Evolutionary conservation across 2,797 vertebrate species (phyloP), one percentile per base, ranked within the genome.

Genomic region (Lycodopsis pacificus): DNA sequence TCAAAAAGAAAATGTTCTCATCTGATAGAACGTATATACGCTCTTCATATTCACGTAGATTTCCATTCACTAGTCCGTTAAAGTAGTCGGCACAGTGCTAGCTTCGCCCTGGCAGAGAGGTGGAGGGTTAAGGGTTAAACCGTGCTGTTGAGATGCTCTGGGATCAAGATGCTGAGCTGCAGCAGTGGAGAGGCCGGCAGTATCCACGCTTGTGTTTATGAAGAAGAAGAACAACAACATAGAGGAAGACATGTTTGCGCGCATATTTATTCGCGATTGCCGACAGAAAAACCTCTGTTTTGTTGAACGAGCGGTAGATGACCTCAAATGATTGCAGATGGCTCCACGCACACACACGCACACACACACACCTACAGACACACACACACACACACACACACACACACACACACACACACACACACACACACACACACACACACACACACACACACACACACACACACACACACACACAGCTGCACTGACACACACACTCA

Each of bases 271-370:
- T 62, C 38, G 27, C 10, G 63, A 73, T 62, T 30, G 62, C 62
- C 22, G 10, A 65, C 22, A 71, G 57, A 30, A 68, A 74, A 77
- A 51, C 67, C 70, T 73, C 68, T 48, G 68, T 71, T 84, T 73
- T 67, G 77, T 77, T 61, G 76, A 57, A 81, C 62, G 72, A 83
- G n/a, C 44, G 25, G 40, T 44, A 74, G 64, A 77, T 79, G 75
- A 87, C 83, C 86, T 88, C 49, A 62, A 72, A 67, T 61, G 66
- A 71, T 77, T 81, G 61, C 81, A 74, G 77, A 80, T 76, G 77
- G 79, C 73, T 74, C 56, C 30, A 32, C 30, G 9, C 34, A 9
- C 34, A 36, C 34, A 36, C 34, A 36, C 34, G 10, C 36, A 36
- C 36, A 36, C 36, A 36, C 0, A 36, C 36, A 38, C 36, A 2